Conservation (phyloP, 2,113 vertebrate genomes). For the Peromyscus leucopus region DNA sequence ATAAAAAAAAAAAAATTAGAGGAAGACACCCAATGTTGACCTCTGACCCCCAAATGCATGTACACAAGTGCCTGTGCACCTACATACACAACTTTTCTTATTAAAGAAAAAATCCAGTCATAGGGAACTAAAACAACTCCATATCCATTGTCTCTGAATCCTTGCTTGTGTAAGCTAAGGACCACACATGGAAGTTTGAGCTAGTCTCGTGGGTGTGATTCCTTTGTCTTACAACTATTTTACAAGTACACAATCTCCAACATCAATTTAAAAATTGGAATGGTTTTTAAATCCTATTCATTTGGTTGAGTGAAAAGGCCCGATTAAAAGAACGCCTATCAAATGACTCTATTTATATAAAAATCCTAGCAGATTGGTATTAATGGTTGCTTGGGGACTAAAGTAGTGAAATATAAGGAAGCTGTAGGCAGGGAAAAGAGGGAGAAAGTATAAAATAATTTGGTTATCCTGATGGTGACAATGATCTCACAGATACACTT, state of each 20-base stretch:
- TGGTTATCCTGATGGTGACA: background rate
- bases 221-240: conserved; percentile 1
- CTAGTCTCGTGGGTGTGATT: background rate
- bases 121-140: background rate
- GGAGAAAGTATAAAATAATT: background rate
- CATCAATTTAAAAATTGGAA: background rate
- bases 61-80: background rate
- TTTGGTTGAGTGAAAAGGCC: conserved; percentile 31
- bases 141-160: background rate
- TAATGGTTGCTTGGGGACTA: background rate
- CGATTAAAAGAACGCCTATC: background rate
- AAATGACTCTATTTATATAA: conserved; percentile 7
- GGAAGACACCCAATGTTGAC: background rate
- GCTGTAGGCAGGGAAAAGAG: background rate
- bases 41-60: background rate
- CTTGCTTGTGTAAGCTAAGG: background rate
- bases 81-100: background rate
- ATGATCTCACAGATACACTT: background rate
- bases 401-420: background rate
- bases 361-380: background rate
- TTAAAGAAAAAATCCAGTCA: background rate
- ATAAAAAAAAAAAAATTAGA: background rate
- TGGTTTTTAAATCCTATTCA: background rate
- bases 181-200: background rate
- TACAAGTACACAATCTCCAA: background rate